Evolutionary conservation across 2,797 vertebrate species (phyloP).

Genomic region (Perodicticus potto): DNA sequence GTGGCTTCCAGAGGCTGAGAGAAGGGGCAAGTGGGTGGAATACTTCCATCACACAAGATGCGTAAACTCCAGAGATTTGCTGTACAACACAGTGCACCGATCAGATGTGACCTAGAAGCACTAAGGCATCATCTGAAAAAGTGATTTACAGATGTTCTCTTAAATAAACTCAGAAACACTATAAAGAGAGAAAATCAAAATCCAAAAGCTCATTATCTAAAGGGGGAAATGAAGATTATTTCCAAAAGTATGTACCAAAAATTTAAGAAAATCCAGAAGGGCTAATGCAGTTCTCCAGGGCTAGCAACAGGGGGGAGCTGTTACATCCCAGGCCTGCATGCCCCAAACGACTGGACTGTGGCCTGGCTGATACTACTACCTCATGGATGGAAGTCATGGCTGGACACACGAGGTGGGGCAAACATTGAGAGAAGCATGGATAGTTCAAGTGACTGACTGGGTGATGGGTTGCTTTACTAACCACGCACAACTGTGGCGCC

Average conservation of each 20-base stretch:
- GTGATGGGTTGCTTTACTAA: too few species aligned
- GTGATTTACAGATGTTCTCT: neutral
- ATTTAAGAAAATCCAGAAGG: neutral
- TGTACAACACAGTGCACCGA: neutral
- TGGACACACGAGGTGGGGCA: neutral
- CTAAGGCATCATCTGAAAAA: neutral
- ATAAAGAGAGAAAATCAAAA: neutral
- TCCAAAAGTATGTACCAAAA: neutral
- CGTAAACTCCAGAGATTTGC: neutral
- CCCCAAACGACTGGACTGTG: too few species aligned
- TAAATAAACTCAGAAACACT: neutral
- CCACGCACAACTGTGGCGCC: neutral
- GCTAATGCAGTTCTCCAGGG: neutral
- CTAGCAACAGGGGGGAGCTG: accelerated
- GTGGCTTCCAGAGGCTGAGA: neutral
- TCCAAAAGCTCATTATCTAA: neutral
- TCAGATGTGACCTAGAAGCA: neutral
- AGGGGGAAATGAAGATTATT: neutral
- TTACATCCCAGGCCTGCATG: neutral
- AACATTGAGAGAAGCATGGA: neutral
- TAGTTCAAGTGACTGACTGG: neutral
- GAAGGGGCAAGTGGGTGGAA: too few species aligned
- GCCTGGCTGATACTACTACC: too few species aligned
- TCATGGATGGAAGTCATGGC: neutral
- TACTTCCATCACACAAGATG: neutral